phyloP scores from a whole-genome alignment of 37 sponge, comb jelly and placozoan genomes.

The Halichondria panicea region DNA sequence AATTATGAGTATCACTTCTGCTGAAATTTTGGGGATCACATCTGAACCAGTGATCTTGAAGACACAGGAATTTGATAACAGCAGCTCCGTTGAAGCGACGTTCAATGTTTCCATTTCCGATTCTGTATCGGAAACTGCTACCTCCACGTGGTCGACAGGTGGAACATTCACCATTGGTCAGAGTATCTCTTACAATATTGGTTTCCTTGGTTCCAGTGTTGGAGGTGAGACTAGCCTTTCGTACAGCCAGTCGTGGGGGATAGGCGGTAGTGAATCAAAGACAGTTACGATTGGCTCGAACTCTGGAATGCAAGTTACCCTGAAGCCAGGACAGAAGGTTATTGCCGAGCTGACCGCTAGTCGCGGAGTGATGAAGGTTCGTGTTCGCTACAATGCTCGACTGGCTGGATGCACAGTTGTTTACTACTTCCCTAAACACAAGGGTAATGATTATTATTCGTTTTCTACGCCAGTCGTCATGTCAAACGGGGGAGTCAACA shows the following conservation, averaged over 20 bases:
- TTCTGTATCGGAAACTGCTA: background rate
- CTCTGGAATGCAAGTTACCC: background rate
- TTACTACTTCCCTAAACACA: slow-evolving; percentile 20
- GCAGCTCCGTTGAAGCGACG: background rate
- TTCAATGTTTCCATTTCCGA: slow-evolving; percentile 7
- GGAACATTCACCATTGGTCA: slow-evolving; percentile 11
- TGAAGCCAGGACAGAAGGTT: slow-evolving; percentile 9
- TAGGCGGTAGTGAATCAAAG: slow-evolving; percentile 6
- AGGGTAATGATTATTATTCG: slow-evolving; percentile 2
- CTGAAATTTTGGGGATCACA: slow-evolving; percentile 10
- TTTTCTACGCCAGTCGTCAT: background rate
- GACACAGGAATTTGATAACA: slow-evolving; percentile 9
- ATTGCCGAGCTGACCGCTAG: slow-evolving; percentile 8
- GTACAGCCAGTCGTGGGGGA: slow-evolving; percentile 15
- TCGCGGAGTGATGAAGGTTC: slow-evolving; percentile 21
- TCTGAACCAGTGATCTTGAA: background rate
- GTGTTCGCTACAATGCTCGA: slow-evolving; percentile 16
- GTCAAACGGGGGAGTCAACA: background rate
- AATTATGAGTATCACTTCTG: background rate
- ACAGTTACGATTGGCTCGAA: slow-evolving; percentile 7
- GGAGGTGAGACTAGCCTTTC: slow-evolving; percentile 18
- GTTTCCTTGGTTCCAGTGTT: slow-evolving; percentile 13
- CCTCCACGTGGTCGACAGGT: background rate
- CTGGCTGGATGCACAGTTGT: slow-evolving; percentile 4
- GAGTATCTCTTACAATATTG: background rate